Evolutionary conservation across 2,888 invertebrate genomes (phyloP).

Genomic region (Fissipunctia ypsillon): DNA sequence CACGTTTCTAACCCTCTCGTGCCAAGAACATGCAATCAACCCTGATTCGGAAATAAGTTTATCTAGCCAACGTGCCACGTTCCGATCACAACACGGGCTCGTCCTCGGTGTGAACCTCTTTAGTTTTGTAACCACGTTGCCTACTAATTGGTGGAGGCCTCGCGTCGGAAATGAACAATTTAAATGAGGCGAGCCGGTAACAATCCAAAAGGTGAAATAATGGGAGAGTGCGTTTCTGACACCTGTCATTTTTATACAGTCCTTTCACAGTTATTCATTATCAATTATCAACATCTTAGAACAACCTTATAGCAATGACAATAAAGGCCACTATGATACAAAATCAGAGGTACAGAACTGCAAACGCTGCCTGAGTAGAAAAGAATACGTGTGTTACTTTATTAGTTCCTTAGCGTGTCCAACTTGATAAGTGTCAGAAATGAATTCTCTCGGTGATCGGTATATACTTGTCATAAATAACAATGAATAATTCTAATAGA

Average conservation of each 20-base stretch:
- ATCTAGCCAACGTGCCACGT: conserved; percentile 30
- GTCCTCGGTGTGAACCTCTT: conserved; percentile 35
- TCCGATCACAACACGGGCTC: conserved; percentile 38
- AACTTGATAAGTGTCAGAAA: background rate
- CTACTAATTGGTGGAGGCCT: conserved; percentile 60
- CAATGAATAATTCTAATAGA: too few species aligned
- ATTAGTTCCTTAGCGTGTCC: background rate
- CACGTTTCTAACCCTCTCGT: conserved; percentile 20
- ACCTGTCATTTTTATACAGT: too few species aligned
- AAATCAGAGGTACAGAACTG: background rate
- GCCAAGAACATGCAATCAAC: conserved; percentile 52
- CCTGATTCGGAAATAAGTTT: conserved; percentile 59
- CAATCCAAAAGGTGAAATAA: background rate
- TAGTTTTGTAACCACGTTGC: conserved; percentile 64
- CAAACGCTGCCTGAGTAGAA: background rate
- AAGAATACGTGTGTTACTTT: background rate
- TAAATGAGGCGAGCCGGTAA: background rate
- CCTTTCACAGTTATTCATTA: background rate
- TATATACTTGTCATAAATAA: too few species aligned
- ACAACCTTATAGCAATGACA: background rate
- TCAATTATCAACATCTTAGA: too few species aligned
- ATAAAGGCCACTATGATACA: background rate
- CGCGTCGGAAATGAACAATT: conserved; percentile 37
- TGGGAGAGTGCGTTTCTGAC: background rate
- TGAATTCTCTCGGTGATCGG: too few species aligned